phyloP scores from a whole-genome alignment of 2,888 invertebrate species.

The Lycophotia porphyrea region DNA sequence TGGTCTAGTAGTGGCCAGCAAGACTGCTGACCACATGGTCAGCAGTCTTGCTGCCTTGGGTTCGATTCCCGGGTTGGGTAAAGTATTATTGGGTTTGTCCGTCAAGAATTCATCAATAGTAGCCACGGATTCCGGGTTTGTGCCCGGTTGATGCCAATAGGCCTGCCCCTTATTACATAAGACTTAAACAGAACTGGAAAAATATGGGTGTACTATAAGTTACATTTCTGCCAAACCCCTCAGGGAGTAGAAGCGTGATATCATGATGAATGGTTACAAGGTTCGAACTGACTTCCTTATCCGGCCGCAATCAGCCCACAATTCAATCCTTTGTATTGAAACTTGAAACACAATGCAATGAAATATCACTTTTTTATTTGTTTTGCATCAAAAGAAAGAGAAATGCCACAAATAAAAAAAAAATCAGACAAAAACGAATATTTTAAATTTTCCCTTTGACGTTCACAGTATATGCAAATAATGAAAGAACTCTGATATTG shows the following conservation, averaged over 20 bases:
- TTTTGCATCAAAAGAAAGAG: conserved; percentile 8
- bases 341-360: neutral
- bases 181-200: neutral
- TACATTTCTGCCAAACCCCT: neutral
- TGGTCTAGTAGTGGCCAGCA: neutral
- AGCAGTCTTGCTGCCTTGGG: too few species aligned
- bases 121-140: neutral
- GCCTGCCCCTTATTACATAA: neutral
- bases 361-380: neutral
- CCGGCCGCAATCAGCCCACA: neutral
- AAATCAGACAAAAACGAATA: conserved; percentile 17
- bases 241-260: neutral
- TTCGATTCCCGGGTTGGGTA: neutral
- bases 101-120: neutral
- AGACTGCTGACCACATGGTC: neutral
- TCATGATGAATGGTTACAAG: neutral
- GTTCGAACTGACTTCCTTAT: neutral
- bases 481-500: conserved; percentile 29
- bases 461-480: conserved; percentile 36
- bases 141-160: neutral
- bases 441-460: conserved; percentile 29
- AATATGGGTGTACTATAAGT: neutral
- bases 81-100: neutral
- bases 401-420: conserved; percentile 9
- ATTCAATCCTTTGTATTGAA: neutral